Evolutionary conservation across 1,140 invertebrate species (phyloP).

Genomic region (Rhagoletis zephyria): DNA sequence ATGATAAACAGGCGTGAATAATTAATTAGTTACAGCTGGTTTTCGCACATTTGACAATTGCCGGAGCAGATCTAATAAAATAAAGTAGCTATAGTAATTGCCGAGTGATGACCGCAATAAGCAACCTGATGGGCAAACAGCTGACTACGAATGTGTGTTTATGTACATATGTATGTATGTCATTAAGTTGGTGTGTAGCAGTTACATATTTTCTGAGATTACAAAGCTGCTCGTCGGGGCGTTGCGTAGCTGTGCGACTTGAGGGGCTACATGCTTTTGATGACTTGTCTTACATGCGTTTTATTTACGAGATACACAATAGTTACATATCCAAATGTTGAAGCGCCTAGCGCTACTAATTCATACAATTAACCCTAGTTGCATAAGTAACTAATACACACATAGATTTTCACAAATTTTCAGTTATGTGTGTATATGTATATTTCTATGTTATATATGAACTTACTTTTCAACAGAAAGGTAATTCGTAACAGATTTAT

Average conservation of each 20-base stretch:
- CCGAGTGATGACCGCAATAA: slow-evolving; percentile 37
- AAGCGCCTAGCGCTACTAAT: not conserved
- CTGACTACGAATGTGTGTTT: not conserved
- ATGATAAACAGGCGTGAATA: not conserved
- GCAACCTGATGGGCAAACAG: not conserved
- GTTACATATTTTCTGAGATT: not conserved
- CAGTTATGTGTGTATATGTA: too few relatives aligned
- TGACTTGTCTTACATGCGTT: slow-evolving; percentile 18
- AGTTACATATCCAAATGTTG: not conserved
- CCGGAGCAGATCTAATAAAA: slow-evolving; percentile 19
- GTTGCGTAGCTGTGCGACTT: not conserved
- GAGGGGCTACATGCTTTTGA: not conserved
- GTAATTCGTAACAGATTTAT: too few relatives aligned
- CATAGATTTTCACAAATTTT: not conserved
- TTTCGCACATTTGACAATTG: slow-evolving; percentile 32
- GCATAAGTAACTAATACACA: not conserved
- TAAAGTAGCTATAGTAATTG: slow-evolving; percentile 21
- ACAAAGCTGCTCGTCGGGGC: not conserved
- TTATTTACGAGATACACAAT: slow-evolving; percentile 10
- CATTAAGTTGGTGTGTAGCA: not conserved
- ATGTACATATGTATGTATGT: not conserved
- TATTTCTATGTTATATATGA: too few relatives aligned
- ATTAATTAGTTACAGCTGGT: slow-evolving; percentile 43
- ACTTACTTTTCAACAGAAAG: too few relatives aligned
- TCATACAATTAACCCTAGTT: not conserved